These are phyloP conservation scores for Drosophila simulans DNA, from an alignment of 1,140 invertebrate species.

Conservation along the genomic window DNA sequence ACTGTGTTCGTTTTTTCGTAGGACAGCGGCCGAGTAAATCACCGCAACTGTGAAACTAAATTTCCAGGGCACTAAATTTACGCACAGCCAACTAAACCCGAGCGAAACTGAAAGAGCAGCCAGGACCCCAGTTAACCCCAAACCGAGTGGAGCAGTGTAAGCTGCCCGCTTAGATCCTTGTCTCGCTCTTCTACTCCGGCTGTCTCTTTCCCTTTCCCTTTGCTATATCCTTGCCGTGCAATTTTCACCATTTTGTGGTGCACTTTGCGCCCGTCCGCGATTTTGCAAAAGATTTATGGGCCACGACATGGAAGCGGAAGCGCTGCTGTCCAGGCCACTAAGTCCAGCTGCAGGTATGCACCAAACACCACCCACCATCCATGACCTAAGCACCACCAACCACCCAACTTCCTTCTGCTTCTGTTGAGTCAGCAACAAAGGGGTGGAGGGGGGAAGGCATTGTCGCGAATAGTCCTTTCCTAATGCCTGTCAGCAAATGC, in stretches of 20 bases:
- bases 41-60: constrained; percentile 78
- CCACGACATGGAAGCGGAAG: constrained; percentile 62
- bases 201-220: constrained; percentile 15
- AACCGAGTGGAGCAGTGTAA: constrained; percentile 41
- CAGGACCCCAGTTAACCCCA: constrained; percentile 29
- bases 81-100: constrained; percentile 48
- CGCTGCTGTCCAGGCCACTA: constrained; percentile 59
- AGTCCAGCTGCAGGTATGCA: constrained; percentile 54
- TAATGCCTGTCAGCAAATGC: constrained; percentile 75
- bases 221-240: constrained; percentile 68
- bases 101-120: constrained; percentile 20
- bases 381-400: constrained; percentile 1
- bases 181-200: constrained; percentile 16
- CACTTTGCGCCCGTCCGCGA: constrained; percentile 78
- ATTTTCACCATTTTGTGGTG: constrained; percentile 79
- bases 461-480: constrained; percentile 38
- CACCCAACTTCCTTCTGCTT: constrained; percentile 8
- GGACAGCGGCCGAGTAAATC: constrained; percentile 67
- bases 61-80: constrained; percentile 78
- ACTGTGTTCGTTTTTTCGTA: constrained; percentile 16
- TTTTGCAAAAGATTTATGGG: constrained; percentile 71
- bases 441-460: background rate
- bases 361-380: background rate
- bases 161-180: constrained; percentile 56
- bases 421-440: constrained; percentile 62